Percentiles rank a stretch among this genome's conserved stretches.
Conservation (phyloP, 2,113 vertebrate genomes). For the Phycodurus eques region DNA sequence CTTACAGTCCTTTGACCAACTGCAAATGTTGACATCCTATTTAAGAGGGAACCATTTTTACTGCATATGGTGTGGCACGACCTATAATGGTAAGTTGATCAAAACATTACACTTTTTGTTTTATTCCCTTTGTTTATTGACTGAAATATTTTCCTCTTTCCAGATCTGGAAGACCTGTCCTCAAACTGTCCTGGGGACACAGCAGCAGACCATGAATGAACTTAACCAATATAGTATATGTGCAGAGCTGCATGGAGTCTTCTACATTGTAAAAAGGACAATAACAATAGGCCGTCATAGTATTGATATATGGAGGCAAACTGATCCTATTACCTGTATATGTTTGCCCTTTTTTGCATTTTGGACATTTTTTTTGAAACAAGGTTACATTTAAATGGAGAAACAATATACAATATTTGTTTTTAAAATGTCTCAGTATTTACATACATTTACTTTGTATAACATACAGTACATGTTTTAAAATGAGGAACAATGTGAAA, state of each 20-base stretch:
- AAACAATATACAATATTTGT: neutral
- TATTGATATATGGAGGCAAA: neutral
- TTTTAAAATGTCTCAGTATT: neutral
- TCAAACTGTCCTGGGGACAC: constrained; percentile 88
- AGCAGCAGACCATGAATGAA: constrained; percentile 83
- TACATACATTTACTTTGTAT: neutral
- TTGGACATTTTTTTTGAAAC: neutral
- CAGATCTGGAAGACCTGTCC: constrained; percentile 85
- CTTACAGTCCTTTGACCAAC: constrained; percentile 82
- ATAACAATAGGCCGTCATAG: neutral
- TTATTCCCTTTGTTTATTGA: constrained; percentile 2
- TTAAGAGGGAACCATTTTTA: constrained; percentile 86
- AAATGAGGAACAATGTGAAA: too few species aligned
- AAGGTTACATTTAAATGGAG: neutral
- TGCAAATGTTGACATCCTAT: constrained; percentile 86
- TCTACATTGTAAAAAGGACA: neutral
- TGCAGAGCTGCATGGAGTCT: neutral
- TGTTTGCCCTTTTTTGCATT: neutral
- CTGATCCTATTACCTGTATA: neutral
- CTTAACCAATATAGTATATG: neutral
- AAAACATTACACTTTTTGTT: neutral
- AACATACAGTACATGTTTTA: neutral
- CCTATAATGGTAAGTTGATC: constrained; percentile 83
- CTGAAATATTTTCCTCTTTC: constrained; percentile 7
- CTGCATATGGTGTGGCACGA: constrained; percentile 95